Evolutionary conservation across 2,113 vertebrate genomes (phyloP).

Genomic region (Mastomys natalensis): DNA sequence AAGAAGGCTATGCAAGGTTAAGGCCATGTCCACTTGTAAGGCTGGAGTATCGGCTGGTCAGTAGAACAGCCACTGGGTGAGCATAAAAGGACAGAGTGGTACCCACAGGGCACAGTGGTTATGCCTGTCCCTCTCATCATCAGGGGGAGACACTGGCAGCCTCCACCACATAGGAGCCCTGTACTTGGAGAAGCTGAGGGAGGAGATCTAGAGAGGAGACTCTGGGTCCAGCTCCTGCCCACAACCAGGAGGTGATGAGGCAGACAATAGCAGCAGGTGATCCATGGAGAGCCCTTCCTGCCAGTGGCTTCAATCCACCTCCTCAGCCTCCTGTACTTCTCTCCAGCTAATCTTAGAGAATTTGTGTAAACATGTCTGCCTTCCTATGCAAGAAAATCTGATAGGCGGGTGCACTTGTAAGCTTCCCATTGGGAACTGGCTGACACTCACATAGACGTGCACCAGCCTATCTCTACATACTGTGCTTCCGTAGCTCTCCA

Average conservation of each 20-base stretch:
- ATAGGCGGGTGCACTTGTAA: rapidly evolving
- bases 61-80: neutral
- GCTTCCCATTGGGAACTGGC: neutral
- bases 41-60: neutral
- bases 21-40: neutral
- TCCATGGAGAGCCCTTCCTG: neutral
- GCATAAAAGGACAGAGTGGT: neutral
- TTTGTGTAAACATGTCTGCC: neutral
- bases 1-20: neutral
- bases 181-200: neutral
- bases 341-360: too few relatives aligned
- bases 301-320: rapidly evolving
- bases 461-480: neutral
- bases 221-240: rapidly evolving
- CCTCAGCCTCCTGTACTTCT: neutral
- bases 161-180: rapidly evolving
- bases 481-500: rapidly evolving
- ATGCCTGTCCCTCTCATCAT: neutral
- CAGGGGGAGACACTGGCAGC: neutral
- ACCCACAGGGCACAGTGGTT: neutral
- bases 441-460: rapidly evolving
- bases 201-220: neutral
- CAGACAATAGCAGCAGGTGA: rapidly evolving
- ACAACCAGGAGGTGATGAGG: neutral
- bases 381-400: neutral